Evolutionary conservation across 2,113 vertebrate genomes (phyloP).

Genomic region (Colius striatus): DNA sequence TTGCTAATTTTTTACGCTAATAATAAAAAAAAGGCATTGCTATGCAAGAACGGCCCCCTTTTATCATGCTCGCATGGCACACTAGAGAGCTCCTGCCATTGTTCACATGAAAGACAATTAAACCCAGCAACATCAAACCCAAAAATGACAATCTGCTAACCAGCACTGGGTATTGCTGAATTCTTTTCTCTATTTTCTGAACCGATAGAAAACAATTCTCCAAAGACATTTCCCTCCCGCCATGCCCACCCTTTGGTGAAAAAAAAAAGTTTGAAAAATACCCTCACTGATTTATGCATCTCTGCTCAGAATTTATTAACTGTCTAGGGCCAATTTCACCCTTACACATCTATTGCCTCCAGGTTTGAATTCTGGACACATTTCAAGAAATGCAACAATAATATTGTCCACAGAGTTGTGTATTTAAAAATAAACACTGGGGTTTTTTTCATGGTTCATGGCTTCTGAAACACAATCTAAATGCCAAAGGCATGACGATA

Average conservation of each 20-base stretch:
- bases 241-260: constrained; percentile 50
- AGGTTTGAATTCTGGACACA: constrained; percentile 80
- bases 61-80: constrained; percentile 80
- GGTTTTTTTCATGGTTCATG: background rate
- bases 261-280: constrained; percentile 66
- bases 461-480: constrained; percentile 64
- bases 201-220: constrained; percentile 86
- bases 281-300: constrained; percentile 82
- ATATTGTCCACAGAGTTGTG: constrained; percentile 68
- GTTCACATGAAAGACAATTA: constrained; percentile 97
- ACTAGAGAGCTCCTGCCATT: constrained; percentile 87
- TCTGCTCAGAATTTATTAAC: constrained; percentile 85
- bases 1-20: constrained; percentile 93
- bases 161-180: constrained; percentile 80
- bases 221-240: constrained; percentile 67
- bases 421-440: constrained; percentile 73
- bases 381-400: constrained; percentile 76
- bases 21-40: constrained; percentile 91
- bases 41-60: constrained; percentile 86
- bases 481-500: constrained; percentile 48
- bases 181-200: constrained; percentile 80
- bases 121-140: constrained; percentile 89
- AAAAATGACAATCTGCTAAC: constrained; percentile 90
- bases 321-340: constrained; percentile 77
- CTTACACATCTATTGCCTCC: constrained; percentile 62